These are phyloP conservation scores for Zootoca vivipara DNA, from an alignment of 2,113 vertebrate species.

Conservation along the genomic window DNA sequence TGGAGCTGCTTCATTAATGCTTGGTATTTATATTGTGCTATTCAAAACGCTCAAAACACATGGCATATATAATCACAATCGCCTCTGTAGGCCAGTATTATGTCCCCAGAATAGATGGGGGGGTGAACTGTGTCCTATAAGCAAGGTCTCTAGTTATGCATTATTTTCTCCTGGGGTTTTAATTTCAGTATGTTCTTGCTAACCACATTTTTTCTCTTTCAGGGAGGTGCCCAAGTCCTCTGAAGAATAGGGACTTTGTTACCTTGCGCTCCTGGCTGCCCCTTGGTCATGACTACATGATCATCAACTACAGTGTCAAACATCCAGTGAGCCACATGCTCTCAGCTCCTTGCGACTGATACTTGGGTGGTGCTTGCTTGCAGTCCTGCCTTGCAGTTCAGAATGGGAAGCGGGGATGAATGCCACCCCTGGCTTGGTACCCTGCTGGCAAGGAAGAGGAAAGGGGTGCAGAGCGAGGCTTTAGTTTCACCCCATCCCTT, in stretches of 20 bases:
- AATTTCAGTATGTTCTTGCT: not conserved
- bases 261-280: slow-evolving; percentile 89
- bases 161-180: not conserved
- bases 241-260: slow-evolving; percentile 91
- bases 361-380: not conserved
- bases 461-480: not conserved
- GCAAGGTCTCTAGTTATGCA: not conserved
- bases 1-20: too few relatives aligned
- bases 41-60: too few relatives aligned
- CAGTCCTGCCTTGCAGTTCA: too few relatives aligned
- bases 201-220: not conserved
- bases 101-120: too few relatives aligned
- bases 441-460: not conserved
- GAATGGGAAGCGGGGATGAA: not conserved
- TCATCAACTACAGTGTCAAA: slow-evolving; percentile 91
- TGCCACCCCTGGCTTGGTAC: not conserved
- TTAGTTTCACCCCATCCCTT: not conserved
- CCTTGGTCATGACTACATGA: slow-evolving; percentile 87
- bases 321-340: slow-evolving; percentile 76
- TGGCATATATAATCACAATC: too few relatives aligned
- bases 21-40: too few relatives aligned
- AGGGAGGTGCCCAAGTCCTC: slow-evolving; percentile 80
- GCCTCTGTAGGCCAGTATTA: too few relatives aligned
- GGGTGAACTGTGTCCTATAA: not conserved
- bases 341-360: not conserved